These are phyloP conservation scores for Acanthosepion esculentum DNA, from an alignment of 2,888 invertebrate species.

Conservation along the genomic window DNA sequence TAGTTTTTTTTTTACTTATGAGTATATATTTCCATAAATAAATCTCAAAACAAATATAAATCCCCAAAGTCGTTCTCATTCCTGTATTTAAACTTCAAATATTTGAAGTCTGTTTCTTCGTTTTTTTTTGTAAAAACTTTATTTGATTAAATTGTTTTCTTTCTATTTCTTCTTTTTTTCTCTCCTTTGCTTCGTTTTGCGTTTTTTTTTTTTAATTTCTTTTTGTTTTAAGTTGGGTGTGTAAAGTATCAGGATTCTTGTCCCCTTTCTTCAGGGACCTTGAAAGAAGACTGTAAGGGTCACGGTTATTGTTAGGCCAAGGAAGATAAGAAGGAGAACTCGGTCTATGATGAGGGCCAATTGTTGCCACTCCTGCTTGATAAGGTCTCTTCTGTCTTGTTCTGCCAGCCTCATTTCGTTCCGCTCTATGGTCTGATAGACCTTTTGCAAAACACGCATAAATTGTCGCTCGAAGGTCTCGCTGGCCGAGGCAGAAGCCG, in stretches of 20 bases:
- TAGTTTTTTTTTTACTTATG: not conserved
- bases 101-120: not conserved
- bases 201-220: not conserved
- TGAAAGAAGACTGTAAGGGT: conserved; percentile 75
- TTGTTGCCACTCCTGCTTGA: conserved; percentile 86
- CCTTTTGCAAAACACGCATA: conserved; percentile 81
- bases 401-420: conserved; percentile 86
- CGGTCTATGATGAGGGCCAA: conserved; percentile 86
- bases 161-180: not conserved
- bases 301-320: conserved; percentile 76
- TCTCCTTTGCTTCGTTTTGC: not conserved
- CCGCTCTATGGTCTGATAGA: conserved; percentile 85
- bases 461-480: conserved; percentile 81
- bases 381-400: conserved; percentile 85
- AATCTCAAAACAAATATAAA: not conserved
- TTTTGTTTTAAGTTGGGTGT: not conserved
- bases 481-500: conserved; percentile 52
- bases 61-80: not conserved
- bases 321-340: conserved; percentile 77
- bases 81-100: not conserved
- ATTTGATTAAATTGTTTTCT: conserved; percentile 34
- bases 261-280: conserved; percentile 65
- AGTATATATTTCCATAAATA: not conserved
- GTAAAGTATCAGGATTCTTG: not conserved
- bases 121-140: not conserved